Percentiles rank a stretch among this genome's conserved stretches.
Evolutionary conservation across 2,888 invertebrate species (phyloP).

Genomic region (Acronicta alni): DNA sequence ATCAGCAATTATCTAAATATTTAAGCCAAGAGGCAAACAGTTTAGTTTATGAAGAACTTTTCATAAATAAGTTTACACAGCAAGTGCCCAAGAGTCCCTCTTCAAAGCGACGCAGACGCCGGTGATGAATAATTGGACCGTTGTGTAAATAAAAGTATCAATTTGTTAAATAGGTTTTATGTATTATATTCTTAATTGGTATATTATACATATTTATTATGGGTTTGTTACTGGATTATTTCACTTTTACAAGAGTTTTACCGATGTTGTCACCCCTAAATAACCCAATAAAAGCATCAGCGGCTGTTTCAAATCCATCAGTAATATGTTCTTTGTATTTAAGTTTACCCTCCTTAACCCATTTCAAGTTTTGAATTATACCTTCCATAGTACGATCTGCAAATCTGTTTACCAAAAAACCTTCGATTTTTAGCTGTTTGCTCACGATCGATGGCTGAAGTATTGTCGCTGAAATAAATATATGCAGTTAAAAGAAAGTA

Average conservation of each 20-base stretch:
- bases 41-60: slow-evolving; percentile 81
- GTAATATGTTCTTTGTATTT: slow-evolving; percentile 91
- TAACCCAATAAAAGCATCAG: slow-evolving; percentile 90
- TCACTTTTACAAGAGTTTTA: slow-evolving; percentile 91
- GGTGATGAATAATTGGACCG: slow-evolving; percentile 48
- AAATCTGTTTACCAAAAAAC: slow-evolving; percentile 89
- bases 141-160: slow-evolving; percentile 26
- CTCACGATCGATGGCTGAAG: slow-evolving; percentile 87
- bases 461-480: slow-evolving; percentile 69
- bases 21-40: slow-evolving; percentile 75
- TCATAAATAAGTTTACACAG: slow-evolving; percentile 71
- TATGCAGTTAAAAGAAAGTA: neutral
- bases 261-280: slow-evolving; percentile 90
- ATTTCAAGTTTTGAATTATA: slow-evolving; percentile 88
- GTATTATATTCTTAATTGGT: slow-evolving; percentile 22
- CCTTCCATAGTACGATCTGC: slow-evolving; percentile 89
- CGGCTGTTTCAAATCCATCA: slow-evolving; percentile 91
- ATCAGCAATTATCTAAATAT: slow-evolving; percentile 79
- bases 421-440: slow-evolving; percentile 91
- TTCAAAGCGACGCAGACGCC: slow-evolving; percentile 65
- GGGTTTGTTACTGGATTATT: slow-evolving; percentile 48
- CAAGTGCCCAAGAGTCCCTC: slow-evolving; percentile 36
- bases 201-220: slow-evolving; percentile 22
- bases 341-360: slow-evolving; percentile 91
- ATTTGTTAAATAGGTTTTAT: slow-evolving; percentile 10